Percentiles rank a stretch among this genome's conserved stretches.
Conservation (phyloP, 2,797 vertebrate genomes). For the Danio kyathit region DNA sequence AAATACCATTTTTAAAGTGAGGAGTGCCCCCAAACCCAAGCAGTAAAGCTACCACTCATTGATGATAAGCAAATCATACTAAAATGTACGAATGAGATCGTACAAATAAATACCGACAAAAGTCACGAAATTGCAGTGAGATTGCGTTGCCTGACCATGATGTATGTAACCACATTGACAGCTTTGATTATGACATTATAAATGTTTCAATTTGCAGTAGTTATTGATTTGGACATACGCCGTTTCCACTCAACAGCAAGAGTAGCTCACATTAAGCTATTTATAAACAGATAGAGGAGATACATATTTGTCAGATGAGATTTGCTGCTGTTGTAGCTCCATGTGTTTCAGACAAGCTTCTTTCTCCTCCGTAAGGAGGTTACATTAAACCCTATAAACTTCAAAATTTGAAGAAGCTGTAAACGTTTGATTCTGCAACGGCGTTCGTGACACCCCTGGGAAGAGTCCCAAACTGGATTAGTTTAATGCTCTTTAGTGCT, state of each 20-base stretch:
- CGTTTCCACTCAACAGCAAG: conserved; percentile 39
- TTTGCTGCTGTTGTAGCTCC: conserved; percentile 70
- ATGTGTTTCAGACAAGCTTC: conserved; percentile 69
- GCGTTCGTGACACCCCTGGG: conserved; percentile 74
- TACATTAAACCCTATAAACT: conserved; percentile 80
- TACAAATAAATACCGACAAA: too few relatives aligned
- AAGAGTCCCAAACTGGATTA: conserved; percentile 79
- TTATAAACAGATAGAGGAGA: conserved; percentile 77
- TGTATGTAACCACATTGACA: too few relatives aligned
- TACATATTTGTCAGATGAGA: conserved; percentile 72
- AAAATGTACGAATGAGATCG: too few relatives aligned
- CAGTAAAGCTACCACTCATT: too few relatives aligned
- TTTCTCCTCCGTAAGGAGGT: conserved; percentile 67
- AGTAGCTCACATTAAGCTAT: conserved; percentile 77
- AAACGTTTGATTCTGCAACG: conserved; percentile 65
- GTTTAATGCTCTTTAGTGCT: conserved; percentile 84
- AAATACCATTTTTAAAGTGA: too few relatives aligned
- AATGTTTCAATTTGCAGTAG: too few relatives aligned
- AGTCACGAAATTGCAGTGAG: too few relatives aligned
- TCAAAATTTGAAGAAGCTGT: conserved; percentile 69
- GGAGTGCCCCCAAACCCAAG: too few relatives aligned
- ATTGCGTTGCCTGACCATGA: too few relatives aligned
- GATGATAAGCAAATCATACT: too few relatives aligned
- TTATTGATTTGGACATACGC: too few relatives aligned
- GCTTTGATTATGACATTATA: too few relatives aligned